Base-by-base conservation (phyloP, 2,113 vertebrate genomes). In the Ophthalmolycus amberensis region DNA sequence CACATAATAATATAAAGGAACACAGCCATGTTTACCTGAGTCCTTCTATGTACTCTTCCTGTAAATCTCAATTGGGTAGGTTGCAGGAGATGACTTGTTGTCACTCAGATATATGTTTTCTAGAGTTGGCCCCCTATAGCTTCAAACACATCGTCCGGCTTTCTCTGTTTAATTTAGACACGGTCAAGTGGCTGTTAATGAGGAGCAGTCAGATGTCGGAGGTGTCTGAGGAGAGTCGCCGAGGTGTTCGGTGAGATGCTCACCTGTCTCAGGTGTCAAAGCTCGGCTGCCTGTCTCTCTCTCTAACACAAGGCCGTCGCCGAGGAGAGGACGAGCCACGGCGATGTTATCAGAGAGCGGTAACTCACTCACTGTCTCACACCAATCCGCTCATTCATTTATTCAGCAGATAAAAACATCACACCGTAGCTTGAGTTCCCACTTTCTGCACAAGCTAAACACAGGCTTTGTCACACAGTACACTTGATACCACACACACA, bases 341-440 rank as follows among this genome's bases (percentile, higher is more conserved):
- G 29, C 37, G 81, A 83, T 85, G 83, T 90, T 81, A 85, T 79
- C 82, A 76, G 63, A 79, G 69, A 79, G 71, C 25, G 29, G 64
- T 77, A 68, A 58, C 62, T 72, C 38, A 42, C 67, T 63, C 29
- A 10, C 37, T 44, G 37, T 48, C 56, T n/a, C 29, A 38, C 66
- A 9, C 59, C 5, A 48, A 14, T 75, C 18, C 50, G 1, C 82
- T 91, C 82, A 65, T 89, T 92, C 50, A 92, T 92, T 94, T 89
- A 93, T 93, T 92, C 46, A 93, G 91, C 85, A 83, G 50, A 32
- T 2, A 56, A 42, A 73, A 75, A 75, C 58, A 56, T 71, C n/a
- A 64, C 71, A 67, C 60, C 44, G 16, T 48, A 77, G 86, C 78
- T 82, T 25, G 25, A 25, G 25, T 25, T 25, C 25, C 25, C 25